Evolutionary conservation across 1,140 invertebrate genomes (phyloP).

Genomic region (Stenopsyche tienmushanensis): DNA sequence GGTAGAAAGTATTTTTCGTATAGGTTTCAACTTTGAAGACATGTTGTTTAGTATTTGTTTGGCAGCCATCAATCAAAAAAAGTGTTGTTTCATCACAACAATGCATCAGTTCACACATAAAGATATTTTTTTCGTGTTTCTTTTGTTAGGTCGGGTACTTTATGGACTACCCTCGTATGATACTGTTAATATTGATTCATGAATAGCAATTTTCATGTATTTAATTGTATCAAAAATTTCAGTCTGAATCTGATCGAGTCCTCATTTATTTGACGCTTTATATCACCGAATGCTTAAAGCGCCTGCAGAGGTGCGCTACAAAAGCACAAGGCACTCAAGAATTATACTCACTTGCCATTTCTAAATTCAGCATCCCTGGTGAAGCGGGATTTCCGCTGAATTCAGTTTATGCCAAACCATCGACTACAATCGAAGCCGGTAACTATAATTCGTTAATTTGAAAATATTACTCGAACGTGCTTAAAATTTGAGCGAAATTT

Average conservation of each 20-base stretch:
- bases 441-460: slow-evolving; percentile 34
- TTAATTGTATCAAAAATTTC: slow-evolving; percentile 44
- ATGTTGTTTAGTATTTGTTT: no score
- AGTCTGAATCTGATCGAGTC: slow-evolving; percentile 93
- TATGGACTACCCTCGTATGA: no score
- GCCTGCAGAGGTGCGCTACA: slow-evolving; percentile 85
- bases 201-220: not conserved
- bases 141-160: no score
- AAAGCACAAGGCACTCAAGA: slow-evolving; percentile 91
- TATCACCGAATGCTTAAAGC: slow-evolving; percentile 97
- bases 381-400: slow-evolving; percentile 96
- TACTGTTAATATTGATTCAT: not conserved
- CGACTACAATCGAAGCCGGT: slow-evolving; percentile 76
- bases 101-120: no score
- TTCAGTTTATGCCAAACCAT: slow-evolving; percentile 91
- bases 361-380: slow-evolving; percentile 96
- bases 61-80: no score
- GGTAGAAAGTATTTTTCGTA: no score
- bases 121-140: no score
- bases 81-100: no score
- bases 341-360: slow-evolving; percentile 93
- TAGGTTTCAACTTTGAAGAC: no score
- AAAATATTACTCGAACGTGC: slow-evolving; percentile 18
- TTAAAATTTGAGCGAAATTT: not conserved
- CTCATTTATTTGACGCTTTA: slow-evolving; percentile 99